A percentile compares a stretch with the other conserved stretches of the same genome.
phyloP scores from a whole-genome alignment of 2,113 vertebrate genomes.

The Diadophis punctatus region DNA sequence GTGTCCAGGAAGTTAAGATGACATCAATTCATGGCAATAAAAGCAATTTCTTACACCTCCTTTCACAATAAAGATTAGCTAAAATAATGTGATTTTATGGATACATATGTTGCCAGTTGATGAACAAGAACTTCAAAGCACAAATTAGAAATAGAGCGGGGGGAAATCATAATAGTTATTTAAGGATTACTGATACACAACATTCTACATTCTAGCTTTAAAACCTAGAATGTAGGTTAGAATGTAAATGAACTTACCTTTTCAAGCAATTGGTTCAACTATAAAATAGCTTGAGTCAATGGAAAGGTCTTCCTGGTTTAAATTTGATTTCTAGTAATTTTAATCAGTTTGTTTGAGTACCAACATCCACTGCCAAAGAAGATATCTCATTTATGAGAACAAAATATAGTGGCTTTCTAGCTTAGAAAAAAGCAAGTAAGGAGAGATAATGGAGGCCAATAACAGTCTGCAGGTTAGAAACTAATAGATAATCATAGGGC shows the following conservation, averaged over 20 bases:
- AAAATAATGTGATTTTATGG: background rate
- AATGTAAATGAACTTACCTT: background rate
- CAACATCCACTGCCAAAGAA: background rate
- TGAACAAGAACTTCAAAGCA: background rate
- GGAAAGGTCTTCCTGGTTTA: background rate
- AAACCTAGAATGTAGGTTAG: background rate
- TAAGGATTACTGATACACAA: background rate
- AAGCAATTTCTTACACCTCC: background rate
- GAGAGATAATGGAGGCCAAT: background rate
- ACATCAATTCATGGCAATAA: background rate
- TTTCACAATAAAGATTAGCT: background rate
- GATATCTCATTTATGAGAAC: background rate
- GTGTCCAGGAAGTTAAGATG: background rate
- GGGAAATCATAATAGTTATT: background rate
- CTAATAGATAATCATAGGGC: background rate
- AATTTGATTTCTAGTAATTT: background rate
- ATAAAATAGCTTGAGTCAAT: background rate
- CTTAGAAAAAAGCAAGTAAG: background rate
- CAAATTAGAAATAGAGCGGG: background rate
- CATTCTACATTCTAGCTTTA: background rate
- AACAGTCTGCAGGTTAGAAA: background rate
- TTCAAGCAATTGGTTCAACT: background rate
- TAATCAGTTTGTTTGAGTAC: background rate
- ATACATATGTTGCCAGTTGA: background rate
- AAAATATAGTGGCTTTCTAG: background rate